Evolutionary conservation across 1,140 invertebrate species (phyloP).

Genomic region (Pantala flavescens): DNA sequence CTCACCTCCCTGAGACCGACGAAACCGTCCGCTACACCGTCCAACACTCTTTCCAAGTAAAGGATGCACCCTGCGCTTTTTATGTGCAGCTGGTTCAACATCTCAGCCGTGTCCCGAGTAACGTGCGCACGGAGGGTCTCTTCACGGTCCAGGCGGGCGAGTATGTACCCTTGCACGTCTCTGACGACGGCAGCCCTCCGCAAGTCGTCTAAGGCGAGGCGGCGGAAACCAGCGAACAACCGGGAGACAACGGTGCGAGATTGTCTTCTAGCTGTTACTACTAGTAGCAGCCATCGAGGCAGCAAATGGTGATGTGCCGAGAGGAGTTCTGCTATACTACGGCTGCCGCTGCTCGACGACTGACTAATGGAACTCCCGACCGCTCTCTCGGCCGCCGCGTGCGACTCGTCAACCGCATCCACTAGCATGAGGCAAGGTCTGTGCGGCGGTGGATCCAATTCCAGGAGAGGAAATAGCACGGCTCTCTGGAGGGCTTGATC

Average conservation of each 20-base stretch:
- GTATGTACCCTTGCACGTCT: slow-evolving; percentile 91
- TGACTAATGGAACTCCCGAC: slow-evolving; percentile 31
- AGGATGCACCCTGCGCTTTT: slow-evolving; percentile 94
- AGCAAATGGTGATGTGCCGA: slow-evolving; percentile 85
- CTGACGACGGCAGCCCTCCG: slow-evolving; percentile 76
- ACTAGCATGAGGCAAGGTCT: slow-evolving; percentile 76
- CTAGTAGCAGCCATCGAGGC: slow-evolving; percentile 82
- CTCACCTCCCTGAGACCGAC: slow-evolving; percentile 74
- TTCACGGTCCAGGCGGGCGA: slow-evolving; percentile 77
- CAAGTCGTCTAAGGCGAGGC: slow-evolving; percentile 81
- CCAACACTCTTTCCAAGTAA: slow-evolving; percentile 85
- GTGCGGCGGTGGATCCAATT: slow-evolving; percentile 67
- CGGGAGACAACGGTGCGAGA: slow-evolving; percentile 65
- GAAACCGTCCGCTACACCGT: slow-evolving; percentile 85
- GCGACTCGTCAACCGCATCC: slow-evolving; percentile 81
- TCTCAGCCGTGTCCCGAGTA: slow-evolving; percentile 78
- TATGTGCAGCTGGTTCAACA: slow-evolving; percentile 89
- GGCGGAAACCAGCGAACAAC: slow-evolving; percentile 91
- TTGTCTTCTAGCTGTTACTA: slow-evolving; percentile 74
- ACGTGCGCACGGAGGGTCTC: slow-evolving; percentile 68
- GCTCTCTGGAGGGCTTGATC: slow-evolving; percentile 85
- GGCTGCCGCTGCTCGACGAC: slow-evolving; percentile 30
- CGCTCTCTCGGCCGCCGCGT: slow-evolving; percentile 31
- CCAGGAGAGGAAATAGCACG: slow-evolving; percentile 73
- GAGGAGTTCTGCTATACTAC: slow-evolving; percentile 74